These are phyloP conservation scores for Melinopterus prodromus DNA, from an alignment of 2,888 invertebrate species.

Conservation along the genomic window DNA sequence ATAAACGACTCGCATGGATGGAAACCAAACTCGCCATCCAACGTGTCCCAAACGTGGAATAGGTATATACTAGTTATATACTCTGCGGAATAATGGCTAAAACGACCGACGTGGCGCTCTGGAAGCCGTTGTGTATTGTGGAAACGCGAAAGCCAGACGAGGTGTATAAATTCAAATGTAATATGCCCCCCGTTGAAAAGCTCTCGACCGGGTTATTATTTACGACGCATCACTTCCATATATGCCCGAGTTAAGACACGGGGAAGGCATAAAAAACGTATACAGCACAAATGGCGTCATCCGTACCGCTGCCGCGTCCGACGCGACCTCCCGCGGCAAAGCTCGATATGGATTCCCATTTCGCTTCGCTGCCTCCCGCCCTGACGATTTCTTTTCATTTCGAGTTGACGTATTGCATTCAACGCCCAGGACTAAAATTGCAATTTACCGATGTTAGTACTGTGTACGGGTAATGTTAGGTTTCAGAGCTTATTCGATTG, in stretches of 20 bases:
- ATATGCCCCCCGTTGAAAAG: constrained; percentile 24
- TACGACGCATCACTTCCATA: constrained; percentile 15
- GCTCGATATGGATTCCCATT: not conserved
- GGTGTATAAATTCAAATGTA: constrained; percentile 21
- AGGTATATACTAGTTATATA: not conserved
- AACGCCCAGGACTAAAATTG: not conserved
- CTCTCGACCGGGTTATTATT: constrained; percentile 24
- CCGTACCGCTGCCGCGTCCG: not conserved
- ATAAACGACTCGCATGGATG: no score
- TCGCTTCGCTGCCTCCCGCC: not conserved
- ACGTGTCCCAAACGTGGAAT: no score
- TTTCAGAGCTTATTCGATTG: not conserved
- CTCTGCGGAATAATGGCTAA: not conserved
- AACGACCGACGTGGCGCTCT: not conserved
- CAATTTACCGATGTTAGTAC: not conserved
- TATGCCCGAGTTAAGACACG: constrained; percentile 5
- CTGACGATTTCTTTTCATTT: not conserved
- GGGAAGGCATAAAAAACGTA: not conserved
- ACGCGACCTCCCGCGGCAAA: not conserved
- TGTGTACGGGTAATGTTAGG: not conserved
- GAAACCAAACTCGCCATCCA: no score
- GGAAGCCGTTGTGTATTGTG: not conserved
- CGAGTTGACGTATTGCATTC: not conserved
- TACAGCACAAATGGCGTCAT: not conserved
- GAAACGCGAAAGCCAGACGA: constrained; percentile 10